Evolutionary conservation across 2,113 vertebrate genomes (phyloP), one percentile per base, ranked within the genome.

Genomic region (Salvator merianae): DNA sequence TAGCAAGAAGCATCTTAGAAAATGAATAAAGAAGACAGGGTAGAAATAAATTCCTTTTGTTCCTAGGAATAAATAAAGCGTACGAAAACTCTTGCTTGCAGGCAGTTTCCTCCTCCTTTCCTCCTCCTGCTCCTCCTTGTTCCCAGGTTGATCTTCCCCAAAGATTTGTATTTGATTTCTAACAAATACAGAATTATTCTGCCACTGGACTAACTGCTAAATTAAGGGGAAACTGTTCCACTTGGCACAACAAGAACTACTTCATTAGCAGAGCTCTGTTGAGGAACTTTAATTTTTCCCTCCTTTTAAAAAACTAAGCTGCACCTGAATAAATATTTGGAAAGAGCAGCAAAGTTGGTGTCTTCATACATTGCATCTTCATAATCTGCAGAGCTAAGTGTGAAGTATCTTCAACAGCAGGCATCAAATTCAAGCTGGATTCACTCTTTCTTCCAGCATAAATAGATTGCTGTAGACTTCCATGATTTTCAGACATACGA

Each of bases 21-120:
- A 91, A 88, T 84, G 43, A 93, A 91, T 84, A 90, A 85, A 89
- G 70, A 86, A 7, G 79, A 79, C 69, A 87, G 7, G 75, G 75
- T 86, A 59, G 84, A 86, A 89, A 90, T 80, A 89, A 84, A 90
- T 68, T 34, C 8, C 68, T 87, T 91, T 90, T 86, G 34, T 89
- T 88, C 89, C 53, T 26, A 88, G 79, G 88, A 92, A 89, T 38
- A 88, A 82, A 79, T 7, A 88, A 62, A 72, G 10, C 84, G n/a
- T 28, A 81, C 78, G 87, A 90, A 59, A 91, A 81, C n/a, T 14
- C 71, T 24, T 84, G 40, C 69, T 76, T 76, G 74, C 18, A 88
- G 68, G 55, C 68, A 87, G 76, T 72, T 74, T 74, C 89, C 87
- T 87, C 74, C 79, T 77, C 53, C n/a, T n/a, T n/a, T n/a, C n/a